Evolutionary conservation across 2,113 vertebrate genomes (phyloP), one percentile per base, ranked within the genome.

Genomic region (Nettapus auritus): DNA sequence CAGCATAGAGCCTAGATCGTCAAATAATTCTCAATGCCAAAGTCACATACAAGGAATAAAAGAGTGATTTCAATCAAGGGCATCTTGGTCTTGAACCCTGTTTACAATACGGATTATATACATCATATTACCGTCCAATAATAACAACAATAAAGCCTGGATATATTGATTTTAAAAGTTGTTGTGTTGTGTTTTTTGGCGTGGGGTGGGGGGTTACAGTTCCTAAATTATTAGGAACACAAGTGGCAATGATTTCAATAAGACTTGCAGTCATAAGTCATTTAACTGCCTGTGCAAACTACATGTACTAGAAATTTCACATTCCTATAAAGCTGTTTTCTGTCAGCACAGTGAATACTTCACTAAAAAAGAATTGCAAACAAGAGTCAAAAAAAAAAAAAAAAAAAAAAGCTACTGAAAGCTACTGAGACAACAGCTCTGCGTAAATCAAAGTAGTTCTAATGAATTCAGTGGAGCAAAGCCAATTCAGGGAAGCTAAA

Each of bases 391-490:
- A 9, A 59, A 11, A 14, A 28, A 40, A 70, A 76, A 40, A 6
- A 44, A 70, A 76, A n/a, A n/a, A n/a, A n/a, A n/a, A n/a, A 67
- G 12, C 52, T 75, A 40, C 21, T 46, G 36, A 71, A n/a, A 67
- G 12, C 52, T 75, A 40, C 21, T 46, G 36, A 71, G 52, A 4
- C 40, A 64, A 42, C 11, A 75, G 42, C 0, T 1, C 33, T 38
- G 3, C 0, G 9, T 16, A 86, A 89, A 94, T 48, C 57, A 56
- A 46, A 87, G 63, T 38, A 57, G 12, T 46, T 64, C 25, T 76
- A 76, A 64, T 60, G 29, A 84, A 87, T 26, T 78, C 89, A 85
- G 16, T 20, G 17, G 7, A 89, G 22, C 26, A 86, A 83, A 86
- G 31, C 10, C 78, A 89, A 3, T 11, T 34, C 38, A 20, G 40